Evolutionary conservation across 2,113 vertebrate species (phyloP).

Genomic region (Motacilla tschutschensis): DNA sequence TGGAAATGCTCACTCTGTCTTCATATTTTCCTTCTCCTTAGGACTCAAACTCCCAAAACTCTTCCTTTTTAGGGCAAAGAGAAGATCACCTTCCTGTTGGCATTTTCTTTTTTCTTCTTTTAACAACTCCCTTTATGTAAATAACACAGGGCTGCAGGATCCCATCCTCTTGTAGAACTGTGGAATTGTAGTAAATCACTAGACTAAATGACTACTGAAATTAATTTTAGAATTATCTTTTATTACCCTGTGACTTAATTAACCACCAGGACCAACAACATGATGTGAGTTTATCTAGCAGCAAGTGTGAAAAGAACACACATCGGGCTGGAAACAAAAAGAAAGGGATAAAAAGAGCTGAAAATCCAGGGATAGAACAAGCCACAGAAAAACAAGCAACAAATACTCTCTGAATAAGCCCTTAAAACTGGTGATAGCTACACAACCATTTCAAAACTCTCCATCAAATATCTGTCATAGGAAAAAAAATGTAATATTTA

Average conservation of each 20-base stretch:
- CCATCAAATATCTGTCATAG: not conserved
- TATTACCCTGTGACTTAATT: not conserved
- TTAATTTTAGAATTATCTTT: constrained; percentile 4
- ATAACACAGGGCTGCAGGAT: not conserved
- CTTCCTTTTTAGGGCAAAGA: not conserved
- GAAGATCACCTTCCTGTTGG: not conserved
- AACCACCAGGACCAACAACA: not conserved
- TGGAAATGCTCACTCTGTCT: not conserved
- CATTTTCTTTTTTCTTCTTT: not conserved
- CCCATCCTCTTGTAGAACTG: not conserved
- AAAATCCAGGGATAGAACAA: not conserved
- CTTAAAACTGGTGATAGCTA: not conserved
- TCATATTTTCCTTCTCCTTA: not conserved
- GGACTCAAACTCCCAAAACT: not conserved
- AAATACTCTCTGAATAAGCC: not conserved
- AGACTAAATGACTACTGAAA: not conserved
- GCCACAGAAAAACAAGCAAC: not conserved
- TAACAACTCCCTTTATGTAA: not conserved
- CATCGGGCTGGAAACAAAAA: not conserved
- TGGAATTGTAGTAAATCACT: not conserved
- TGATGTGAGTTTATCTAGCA: not conserved
- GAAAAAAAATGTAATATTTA: not conserved
- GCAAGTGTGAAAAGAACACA: not conserved
- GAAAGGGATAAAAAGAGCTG: not conserved
- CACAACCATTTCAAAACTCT: not conserved